Evolutionary conservation across 1,140 invertebrate genomes (phyloP), one percentile per base, ranked within the genome.

Genomic region (Zaprionus africanus): DNA sequence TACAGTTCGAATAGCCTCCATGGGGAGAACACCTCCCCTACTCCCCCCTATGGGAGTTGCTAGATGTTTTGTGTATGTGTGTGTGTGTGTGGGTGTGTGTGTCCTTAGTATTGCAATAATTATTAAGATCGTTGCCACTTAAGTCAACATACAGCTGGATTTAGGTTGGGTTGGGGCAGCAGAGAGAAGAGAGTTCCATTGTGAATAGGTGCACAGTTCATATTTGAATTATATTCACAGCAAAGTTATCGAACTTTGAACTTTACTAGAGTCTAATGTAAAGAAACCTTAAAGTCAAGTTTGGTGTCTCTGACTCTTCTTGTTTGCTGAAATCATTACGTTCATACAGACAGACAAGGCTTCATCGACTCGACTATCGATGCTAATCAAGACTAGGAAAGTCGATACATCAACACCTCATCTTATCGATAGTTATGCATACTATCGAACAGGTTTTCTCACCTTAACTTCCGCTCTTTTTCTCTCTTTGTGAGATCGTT

Each of bases 1-100:
- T 83, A 83, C 81, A 66, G 81, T 83, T 81, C 78, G 75, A 76
- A 83, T 73, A 56, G 81, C 67, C 11, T 11, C 4, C 17, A 24
- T 34, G 11, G 31, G 31, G 31, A 34, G 9, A 34, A 34, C 31
- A 34, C 31, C 31, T 34, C 9, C 31, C 28, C 28, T 9, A 7
- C 1, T 9, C 15, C 0, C 15, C n/a, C 2, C 2, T n/a, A 17
- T 6, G 46, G 46, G 11, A 49, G 17, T 12, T 11, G 43, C 2
- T 17, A 17, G 4, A 6, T n/a, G 41, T 17, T 0, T 46, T 31
- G 0, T 17, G 24, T 15, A 15, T 54, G 53, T 2, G 22, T 57
- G 56, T 22, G 9, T 24, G 34, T 34, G 15, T 43, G 22, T 46
- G 38, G 28, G 24, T 19, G 22, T 22, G 28, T 0, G 12, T 34